Conservation (phyloP, 1,140 invertebrate species). For the Bombus fervidus region DNA sequence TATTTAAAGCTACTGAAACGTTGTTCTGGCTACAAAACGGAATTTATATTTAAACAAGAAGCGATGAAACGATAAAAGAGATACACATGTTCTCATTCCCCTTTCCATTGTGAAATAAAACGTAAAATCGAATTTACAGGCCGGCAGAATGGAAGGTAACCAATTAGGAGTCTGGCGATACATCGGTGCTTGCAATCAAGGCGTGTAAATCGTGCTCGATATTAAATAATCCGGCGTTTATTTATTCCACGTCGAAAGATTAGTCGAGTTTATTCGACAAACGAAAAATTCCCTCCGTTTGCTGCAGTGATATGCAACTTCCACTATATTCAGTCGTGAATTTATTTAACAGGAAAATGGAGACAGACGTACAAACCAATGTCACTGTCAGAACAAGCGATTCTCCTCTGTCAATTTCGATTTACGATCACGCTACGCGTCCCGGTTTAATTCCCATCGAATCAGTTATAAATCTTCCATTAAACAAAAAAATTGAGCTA, state of each 20-base stretch:
- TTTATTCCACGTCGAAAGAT: neutral
- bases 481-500: neutral
- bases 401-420: constrained; percentile 19
- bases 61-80: neutral
- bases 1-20: no score
- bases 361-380: neutral
- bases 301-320: neutral
- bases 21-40: neutral
- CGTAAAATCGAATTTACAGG: neutral
- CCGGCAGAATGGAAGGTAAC: neutral
- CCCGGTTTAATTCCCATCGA: neutral
- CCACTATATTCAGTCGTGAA: neutral
- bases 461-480: neutral
- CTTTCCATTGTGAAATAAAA: neutral
- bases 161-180: neutral
- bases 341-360: constrained; percentile 16
- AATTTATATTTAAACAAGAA: neutral
- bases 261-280: neutral
- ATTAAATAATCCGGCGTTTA: neutral
- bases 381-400: constrained; percentile 4
- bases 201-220: neutral
- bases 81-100: no score
- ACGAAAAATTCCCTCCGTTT: constrained; percentile 7
- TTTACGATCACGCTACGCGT: neutral
- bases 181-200: neutral